Evolutionary conservation across 2,113 vertebrate genomes (phyloP).

Genomic region (Cynopterus brachyotis): DNA sequence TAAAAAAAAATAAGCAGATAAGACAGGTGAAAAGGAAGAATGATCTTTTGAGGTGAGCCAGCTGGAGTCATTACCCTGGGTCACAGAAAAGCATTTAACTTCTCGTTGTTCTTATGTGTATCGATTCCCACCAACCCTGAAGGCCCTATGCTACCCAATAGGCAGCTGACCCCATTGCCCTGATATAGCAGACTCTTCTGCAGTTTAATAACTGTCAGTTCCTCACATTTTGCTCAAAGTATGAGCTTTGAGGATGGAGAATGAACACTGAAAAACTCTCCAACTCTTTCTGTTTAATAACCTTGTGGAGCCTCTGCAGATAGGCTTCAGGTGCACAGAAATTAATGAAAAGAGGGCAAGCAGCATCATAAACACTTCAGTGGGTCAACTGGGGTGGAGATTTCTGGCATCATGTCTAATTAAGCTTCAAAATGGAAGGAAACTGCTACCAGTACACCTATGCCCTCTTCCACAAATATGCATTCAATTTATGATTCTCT

Average conservation of each 20-base stretch:
- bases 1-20: constrained; percentile 47
- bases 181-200: background rate
- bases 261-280: background rate
- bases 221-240: background rate
- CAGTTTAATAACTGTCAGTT: constrained; percentile 43
- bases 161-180: constrained; percentile 31
- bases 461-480: background rate
- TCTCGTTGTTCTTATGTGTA: constrained; percentile 53
- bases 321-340: background rate
- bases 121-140: constrained; percentile 9
- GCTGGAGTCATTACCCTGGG: constrained; percentile 47
- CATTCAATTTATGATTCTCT: background rate
- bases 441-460: background rate
- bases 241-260: background rate
- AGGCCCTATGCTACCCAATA: background rate
- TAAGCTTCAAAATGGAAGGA: background rate
- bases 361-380: background rate
- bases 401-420: background rate
- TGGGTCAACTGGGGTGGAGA: background rate
- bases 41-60: constrained; percentile 46
- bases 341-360: background rate
- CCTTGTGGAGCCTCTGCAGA: background rate
- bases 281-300: background rate
- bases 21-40: constrained; percentile 55
- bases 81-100: constrained; percentile 65